Conservation (phyloP, 1,140 invertebrate genomes). For the Aphelinus atriplicis region DNA sequence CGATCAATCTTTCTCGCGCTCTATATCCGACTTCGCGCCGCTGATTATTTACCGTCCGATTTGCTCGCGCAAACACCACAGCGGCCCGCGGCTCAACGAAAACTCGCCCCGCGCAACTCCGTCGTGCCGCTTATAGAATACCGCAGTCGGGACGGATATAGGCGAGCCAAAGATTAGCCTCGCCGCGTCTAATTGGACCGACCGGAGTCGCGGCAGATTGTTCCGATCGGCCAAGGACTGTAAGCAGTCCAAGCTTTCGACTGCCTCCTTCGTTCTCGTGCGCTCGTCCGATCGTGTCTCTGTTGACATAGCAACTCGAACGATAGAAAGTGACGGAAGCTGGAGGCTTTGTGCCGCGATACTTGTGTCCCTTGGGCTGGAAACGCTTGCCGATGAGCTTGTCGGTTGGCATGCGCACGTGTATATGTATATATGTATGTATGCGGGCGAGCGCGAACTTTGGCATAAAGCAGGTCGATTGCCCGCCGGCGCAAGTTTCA, state of each 20-base stretch:
- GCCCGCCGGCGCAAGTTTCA: background rate
- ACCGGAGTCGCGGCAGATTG: no score
- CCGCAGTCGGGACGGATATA: no score
- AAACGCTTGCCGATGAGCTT: constrained; percentile 27
- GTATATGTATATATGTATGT: background rate
- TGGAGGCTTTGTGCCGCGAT: constrained; percentile 13
- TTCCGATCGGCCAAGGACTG: no score
- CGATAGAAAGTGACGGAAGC: background rate
- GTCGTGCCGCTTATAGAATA: background rate
- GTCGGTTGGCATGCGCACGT: background rate
- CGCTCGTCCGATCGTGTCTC: no score
- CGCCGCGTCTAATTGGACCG: no score
- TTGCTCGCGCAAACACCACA: background rate
- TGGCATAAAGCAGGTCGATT: constrained; percentile 27
- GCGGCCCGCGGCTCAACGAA: background rate
- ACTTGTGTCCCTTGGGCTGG: constrained; percentile 26
- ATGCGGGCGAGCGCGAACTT: background rate
- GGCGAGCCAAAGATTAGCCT: no score
- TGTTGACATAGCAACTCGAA: background rate
- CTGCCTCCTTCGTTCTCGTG: no score
- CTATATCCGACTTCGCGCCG: background rate
- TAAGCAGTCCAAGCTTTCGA: no score
- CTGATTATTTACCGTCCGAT: no score
- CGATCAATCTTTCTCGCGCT: constrained; percentile 8
- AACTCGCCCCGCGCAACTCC: constrained; percentile 2